Base-by-base conservation (phyloP, 1,140 invertebrate species). In the Drosophila santomea region DNA sequence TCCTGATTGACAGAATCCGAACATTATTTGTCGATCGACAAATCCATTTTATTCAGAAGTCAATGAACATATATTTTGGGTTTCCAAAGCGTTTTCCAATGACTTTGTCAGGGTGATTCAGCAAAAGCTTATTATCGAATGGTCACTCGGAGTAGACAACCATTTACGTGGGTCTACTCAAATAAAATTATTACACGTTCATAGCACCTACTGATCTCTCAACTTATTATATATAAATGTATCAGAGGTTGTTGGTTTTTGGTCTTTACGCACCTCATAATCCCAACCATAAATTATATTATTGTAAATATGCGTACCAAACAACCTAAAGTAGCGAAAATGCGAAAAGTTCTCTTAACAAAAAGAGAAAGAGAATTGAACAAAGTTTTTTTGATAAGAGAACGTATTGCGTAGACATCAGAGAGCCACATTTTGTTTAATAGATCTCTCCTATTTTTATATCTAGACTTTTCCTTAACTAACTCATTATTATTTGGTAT, bases 321-420 rank as follows among this genome's bases (percentile, higher is more conserved):
- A 44, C 47, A 20, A 20, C 38, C 15, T 66, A 28, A 68, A 23
- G 28, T 20, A 38, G 8, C 38, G 61, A 47, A 54, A 68, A 54
- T 20, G 8, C 11, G n/a, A 3, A 50, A 12, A 2, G 11, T 51
- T n/a, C 47, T 35, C 43, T 51, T 14, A 32, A 14, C 20, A 20
- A 20, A 20, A 20, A 20, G 20, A 20, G 20, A 20, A 20, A 20
- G 20, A 20, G 20, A 20, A 20, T 20, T 20, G 20, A 20, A 20
- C 20, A 20, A 20, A 1, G 20, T 20, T 20, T 20, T 20, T 20
- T 17, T 17, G 17, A 17, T 17, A 17, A 17, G 17, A 0, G 17
- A 17, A 17, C 17, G 17, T 17, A 17, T 17, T 17, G 17, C 17
- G 17, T 17, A 17, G 17, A 17, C 17, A 17, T 17, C 17, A 17